Percentiles rank a stretch among this genome's conserved stretches.
These are phyloP conservation scores for Ptychadena robeensis DNA, from an alignment of 2,797 vertebrate species.

Conservation along the genomic window DNA sequence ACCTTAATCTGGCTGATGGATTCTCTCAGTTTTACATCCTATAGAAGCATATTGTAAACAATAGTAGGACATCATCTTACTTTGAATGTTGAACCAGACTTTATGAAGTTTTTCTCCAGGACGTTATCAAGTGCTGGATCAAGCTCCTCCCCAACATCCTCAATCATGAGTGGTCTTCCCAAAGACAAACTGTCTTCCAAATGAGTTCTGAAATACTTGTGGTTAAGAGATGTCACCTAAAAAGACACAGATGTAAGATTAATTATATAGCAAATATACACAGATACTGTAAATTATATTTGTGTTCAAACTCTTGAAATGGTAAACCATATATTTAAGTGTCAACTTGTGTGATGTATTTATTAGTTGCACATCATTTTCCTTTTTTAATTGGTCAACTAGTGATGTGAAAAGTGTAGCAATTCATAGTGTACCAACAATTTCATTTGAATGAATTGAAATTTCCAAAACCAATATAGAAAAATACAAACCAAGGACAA, in stretches of 20 bases:
- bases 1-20: too few relatives aligned
- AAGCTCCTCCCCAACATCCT: conserved; percentile 85
- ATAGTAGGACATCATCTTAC: conserved; percentile 66
- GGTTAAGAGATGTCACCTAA: conserved; percentile 83
- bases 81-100: conserved; percentile 81
- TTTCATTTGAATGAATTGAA: too few relatives aligned
- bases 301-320: neutral
- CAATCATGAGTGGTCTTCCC: conserved; percentile 81
- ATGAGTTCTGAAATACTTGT: conserved; percentile 83
- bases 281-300: neutral
- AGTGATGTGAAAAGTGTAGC: too few relatives aligned
- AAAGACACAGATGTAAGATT: neutral
- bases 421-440: too few relatives aligned
- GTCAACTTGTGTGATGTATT: neutral
- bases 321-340: neutral
- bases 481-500: neutral
- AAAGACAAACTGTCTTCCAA: conserved; percentile 83
- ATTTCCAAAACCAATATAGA: too few relatives aligned
- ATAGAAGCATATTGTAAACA: neutral
- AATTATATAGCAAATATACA: neutral
- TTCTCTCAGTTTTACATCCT: neutral
- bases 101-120: conserved; percentile 88
- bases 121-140: conserved; percentile 85
- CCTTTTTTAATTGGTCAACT: neutral
- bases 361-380: neutral